Conservation (phyloP, 1,140 invertebrate genomes). For the Drosophila seguyi region DNA sequence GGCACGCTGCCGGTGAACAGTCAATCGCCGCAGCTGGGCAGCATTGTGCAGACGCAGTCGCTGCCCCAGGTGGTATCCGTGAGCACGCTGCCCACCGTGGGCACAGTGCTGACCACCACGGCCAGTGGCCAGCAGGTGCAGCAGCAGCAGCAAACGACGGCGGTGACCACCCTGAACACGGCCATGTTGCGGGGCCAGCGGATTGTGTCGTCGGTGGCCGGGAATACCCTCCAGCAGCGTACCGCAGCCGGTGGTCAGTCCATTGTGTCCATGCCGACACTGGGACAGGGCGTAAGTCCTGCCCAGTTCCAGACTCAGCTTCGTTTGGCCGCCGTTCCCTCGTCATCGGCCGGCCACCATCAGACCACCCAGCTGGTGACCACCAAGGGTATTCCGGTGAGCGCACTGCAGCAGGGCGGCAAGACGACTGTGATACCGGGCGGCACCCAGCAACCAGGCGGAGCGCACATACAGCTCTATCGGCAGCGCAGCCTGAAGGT, state of each 20-base stretch:
- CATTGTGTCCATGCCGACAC: constrained; percentile 84
- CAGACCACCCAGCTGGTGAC: constrained; percentile 83
- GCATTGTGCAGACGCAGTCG: constrained; percentile 82
- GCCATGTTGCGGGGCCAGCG: constrained; percentile 85
- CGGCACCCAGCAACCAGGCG: constrained; percentile 80
- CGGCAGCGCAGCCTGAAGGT: constrained; percentile 86
- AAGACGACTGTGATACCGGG: constrained; percentile 86
- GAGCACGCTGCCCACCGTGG: constrained; percentile 72
- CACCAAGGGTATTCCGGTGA: constrained; percentile 85
- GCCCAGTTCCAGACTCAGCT: constrained; percentile 86
- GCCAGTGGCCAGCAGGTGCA: constrained; percentile 70
- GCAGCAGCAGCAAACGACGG: constrained; percentile 76
- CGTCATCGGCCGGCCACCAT: constrained; percentile 75
- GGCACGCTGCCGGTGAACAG: constrained; percentile 70
- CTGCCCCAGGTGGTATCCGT: constrained; percentile 82
- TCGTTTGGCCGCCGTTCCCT: constrained; percentile 83
- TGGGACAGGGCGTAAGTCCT: constrained; percentile 81
- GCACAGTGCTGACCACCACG: constrained; percentile 78
- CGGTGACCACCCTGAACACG: constrained; percentile 83
- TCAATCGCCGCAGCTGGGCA: constrained; percentile 70
- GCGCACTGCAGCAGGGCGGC: constrained; percentile 82
- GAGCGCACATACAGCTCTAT: constrained; percentile 86
- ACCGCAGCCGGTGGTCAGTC: constrained; percentile 82
- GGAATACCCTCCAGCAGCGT: constrained; percentile 81
- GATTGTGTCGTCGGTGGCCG: constrained; percentile 84